Evolutionary conservation across 2,113 vertebrate species (phyloP).

Genomic region (Rhynchomys soricoides): DNA sequence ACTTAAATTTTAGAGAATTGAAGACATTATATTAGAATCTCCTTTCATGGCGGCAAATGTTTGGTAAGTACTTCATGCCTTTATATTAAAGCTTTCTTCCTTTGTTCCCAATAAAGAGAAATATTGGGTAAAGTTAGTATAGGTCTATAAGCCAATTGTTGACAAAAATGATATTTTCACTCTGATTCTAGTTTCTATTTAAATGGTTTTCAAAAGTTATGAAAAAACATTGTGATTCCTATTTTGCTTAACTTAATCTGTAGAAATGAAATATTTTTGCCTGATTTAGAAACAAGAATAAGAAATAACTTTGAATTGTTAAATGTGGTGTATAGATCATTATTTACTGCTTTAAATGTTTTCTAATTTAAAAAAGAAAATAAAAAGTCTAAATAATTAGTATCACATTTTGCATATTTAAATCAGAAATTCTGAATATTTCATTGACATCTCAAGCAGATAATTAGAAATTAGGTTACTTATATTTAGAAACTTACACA

Average conservation of each 20-base stretch:
- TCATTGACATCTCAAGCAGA: background rate
- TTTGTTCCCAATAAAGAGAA: conserved; percentile 63
- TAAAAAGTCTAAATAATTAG: conserved; percentile 1
- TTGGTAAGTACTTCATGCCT: background rate
- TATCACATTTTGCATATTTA: conserved; percentile 37
- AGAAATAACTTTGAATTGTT: background rate
- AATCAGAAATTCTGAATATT: conserved; percentile 39
- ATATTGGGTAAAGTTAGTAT: conserved; percentile 57
- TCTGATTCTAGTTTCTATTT: conserved; percentile 64
- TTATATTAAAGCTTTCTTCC: conserved; percentile 59
- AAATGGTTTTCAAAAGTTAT: conserved; percentile 59
- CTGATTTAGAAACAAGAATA: background rate
- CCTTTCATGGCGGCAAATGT: background rate
- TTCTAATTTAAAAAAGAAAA: conserved; percentile 25
- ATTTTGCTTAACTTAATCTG: conserved; percentile 61
- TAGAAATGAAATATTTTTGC: conserved; percentile 34
- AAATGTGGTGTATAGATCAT: conserved; percentile 23
- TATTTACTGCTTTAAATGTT: conserved; percentile 20
- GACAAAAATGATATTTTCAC: conserved; percentile 71
- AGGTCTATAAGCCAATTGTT: conserved; percentile 49
- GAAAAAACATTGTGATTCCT: conserved; percentile 62
- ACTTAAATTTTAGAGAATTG: conserved; percentile 5
- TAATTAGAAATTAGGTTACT: background rate
- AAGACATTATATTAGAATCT: conserved; percentile 25
- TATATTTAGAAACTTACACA: background rate